Evolutionary conservation across 2,888 invertebrate species (phyloP), one percentile per base, ranked within the genome.

Genomic region (Kryphioiulus occultus): DNA sequence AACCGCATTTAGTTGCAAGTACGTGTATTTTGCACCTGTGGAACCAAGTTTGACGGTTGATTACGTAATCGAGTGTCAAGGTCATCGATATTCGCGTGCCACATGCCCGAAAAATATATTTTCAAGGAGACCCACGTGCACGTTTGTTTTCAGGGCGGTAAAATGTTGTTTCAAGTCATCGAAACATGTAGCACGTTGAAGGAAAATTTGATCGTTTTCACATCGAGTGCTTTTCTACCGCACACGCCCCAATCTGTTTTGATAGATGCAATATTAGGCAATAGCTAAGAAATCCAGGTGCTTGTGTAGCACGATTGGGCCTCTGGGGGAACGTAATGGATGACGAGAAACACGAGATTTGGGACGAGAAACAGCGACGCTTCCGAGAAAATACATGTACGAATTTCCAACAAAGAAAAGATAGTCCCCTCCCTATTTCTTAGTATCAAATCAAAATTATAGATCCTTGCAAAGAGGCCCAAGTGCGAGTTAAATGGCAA

Each of bases 111-210:
- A 68, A 68, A 68, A 68, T 2, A 26, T 9, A n/a, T 26, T 68
- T 68, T 68, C 68, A 68, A 68, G 68, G 68, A 26, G 68, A 68
- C 59, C n/a, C n/a, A n/a, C n/a, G n/a, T n/a, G n/a, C 68, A 26
- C 68, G 26, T 26, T 68, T 26, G 68, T 26, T 22, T 68, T 68
- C n/a, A 68, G 68, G 68, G 68, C 68, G 68, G 68, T 9, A n/a
- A n/a, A 15, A 47, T 39, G 39, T 47, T 47, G n/a, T 47, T 47
- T 17, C 12, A 10, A 47, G 47, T 15, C 26, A 22, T 68, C 68
- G 22, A 68, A 68, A 68, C 68, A 68, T 12, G 68, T 68, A 68
- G 9, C 10, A 10, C 19, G n/a, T 22, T 68, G 68, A 22, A 22
- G 26, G 26, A 68, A 68, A 22, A 68, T n/a, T 7, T 59, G n/a